phyloP scores from a whole-genome alignment of 2,113 vertebrate species.

The Sigmodon hispidus region DNA sequence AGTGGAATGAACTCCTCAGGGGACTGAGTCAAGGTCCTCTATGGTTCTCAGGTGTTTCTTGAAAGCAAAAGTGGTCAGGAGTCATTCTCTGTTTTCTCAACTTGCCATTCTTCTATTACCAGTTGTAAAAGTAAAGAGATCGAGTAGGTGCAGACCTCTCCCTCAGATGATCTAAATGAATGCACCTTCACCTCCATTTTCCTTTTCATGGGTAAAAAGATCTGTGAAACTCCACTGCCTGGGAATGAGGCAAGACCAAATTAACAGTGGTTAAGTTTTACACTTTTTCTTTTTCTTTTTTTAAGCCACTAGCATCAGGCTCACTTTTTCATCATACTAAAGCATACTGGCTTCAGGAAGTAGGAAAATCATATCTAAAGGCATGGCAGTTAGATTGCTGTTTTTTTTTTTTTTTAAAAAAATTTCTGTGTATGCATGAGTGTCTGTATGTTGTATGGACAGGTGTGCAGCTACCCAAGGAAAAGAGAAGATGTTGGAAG shows the following conservation, averaged over 20 bases:
- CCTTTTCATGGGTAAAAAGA: not conserved
- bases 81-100: not conserved
- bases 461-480: not conserved
- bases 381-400: not conserved
- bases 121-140: not conserved
- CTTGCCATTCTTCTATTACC: not conserved
- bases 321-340: not conserved
- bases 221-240: not conserved
- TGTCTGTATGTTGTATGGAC: not conserved
- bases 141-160: not conserved
- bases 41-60: not conserved
- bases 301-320: not conserved
- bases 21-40: not conserved
- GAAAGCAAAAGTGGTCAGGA: not conserved
- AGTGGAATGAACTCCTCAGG: not conserved
- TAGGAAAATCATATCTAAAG: not conserved
- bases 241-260: not conserved
- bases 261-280: not conserved
- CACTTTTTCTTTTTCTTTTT: conserved; percentile 36
- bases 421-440: not conserved
- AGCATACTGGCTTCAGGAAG: not conserved
- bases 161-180: not conserved
- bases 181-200: not conserved
- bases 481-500: not conserved
- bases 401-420: not conserved